Conservation (phyloP, 2,888 invertebrate species). For the Phalera bucephala region DNA sequence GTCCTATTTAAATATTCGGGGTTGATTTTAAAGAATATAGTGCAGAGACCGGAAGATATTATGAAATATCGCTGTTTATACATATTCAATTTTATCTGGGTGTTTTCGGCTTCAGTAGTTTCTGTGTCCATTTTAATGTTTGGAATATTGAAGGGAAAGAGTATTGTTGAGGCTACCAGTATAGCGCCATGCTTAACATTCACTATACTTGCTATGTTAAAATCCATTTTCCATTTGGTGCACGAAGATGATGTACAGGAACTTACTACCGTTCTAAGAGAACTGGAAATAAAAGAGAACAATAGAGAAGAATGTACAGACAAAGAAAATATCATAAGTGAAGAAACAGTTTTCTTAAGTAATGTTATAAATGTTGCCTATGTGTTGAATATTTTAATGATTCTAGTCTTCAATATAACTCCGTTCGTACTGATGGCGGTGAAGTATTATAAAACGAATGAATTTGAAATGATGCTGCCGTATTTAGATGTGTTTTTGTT, state of each 20-base stretch:
- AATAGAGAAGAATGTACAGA: conserved; percentile 12
- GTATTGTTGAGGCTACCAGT: conserved; percentile 39
- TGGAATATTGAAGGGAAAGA: conserved; percentile 27
- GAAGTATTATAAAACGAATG: conserved; percentile 37
- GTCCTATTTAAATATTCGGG: conserved; percentile 33
- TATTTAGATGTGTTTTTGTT: conserved; percentile 46
- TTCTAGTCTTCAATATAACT: conserved; percentile 37
- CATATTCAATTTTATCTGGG: conserved; percentile 33
- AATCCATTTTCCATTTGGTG: conserved; percentile 27
- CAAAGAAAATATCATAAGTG: conserved; percentile 23
- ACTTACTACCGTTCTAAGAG: conserved; percentile 25
- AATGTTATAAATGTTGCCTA: conserved; percentile 35
- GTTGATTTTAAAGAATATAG: conserved; percentile 28
- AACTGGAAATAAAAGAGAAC: conserved; percentile 29
- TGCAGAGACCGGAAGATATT: conserved; percentile 14
- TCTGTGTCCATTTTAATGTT: conserved; percentile 28
- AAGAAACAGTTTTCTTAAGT: conserved; percentile 33
- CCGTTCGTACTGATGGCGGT: conserved; percentile 40
- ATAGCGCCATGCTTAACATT: conserved; percentile 38
- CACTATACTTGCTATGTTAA: conserved; percentile 30
- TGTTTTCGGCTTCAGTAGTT: conserved; percentile 24
- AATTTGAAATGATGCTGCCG: conserved; percentile 41
- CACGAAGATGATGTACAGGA: conserved; percentile 26
- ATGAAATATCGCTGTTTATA: conserved; percentile 33
- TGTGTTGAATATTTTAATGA: conserved; percentile 35